Percentiles rank a stretch among this genome's conserved stretches.
These are phyloP conservation scores for Acanthococcus lagerstroemiae DNA, from an alignment of 2,888 invertebrate species.

Conservation along the genomic window DNA sequence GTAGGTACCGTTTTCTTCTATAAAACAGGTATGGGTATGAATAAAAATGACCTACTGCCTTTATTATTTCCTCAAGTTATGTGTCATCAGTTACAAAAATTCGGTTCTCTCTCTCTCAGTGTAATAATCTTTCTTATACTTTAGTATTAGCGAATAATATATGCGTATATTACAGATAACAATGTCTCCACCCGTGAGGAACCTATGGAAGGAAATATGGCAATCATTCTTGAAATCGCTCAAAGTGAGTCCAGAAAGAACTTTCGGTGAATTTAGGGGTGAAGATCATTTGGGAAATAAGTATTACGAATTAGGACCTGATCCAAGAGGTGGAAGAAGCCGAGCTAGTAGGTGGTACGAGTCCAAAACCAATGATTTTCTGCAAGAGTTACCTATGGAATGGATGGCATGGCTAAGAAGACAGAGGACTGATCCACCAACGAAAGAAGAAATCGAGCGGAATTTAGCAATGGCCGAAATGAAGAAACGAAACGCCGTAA, in stretches of 20 bases:
- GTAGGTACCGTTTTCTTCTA: no score
- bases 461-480: slow-evolving; percentile 60
- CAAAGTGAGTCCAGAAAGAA: slow-evolving; percentile 44
- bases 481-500: slow-evolving; percentile 62
- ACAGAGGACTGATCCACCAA: slow-evolving; percentile 56
- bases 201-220: slow-evolving; percentile 43
- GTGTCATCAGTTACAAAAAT: no score
- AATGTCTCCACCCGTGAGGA: slow-evolving; percentile 9
- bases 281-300: slow-evolving; percentile 71
- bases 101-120: no score
- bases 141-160: no score
- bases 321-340: slow-evolving; percentile 54
- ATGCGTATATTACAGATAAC: not conserved
- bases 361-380: slow-evolving; percentile 44
- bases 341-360: slow-evolving; percentile 41
- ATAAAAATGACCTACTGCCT: no score
- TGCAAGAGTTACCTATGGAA: slow-evolving; percentile 68
- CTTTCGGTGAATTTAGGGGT: slow-evolving; percentile 50
- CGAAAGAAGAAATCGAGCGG: slow-evolving; percentile 57
- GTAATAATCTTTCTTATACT: no score
- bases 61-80: no score
- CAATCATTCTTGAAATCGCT: slow-evolving; percentile 56
- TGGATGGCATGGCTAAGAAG: slow-evolving; percentile 81
- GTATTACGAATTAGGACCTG: slow-evolving; percentile 66
- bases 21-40: no score